Percentiles rank a stretch among this genome's conserved stretches.
Conservation (phyloP, 2,888 invertebrate species). For the Choristoneura rosaceana region DNA sequence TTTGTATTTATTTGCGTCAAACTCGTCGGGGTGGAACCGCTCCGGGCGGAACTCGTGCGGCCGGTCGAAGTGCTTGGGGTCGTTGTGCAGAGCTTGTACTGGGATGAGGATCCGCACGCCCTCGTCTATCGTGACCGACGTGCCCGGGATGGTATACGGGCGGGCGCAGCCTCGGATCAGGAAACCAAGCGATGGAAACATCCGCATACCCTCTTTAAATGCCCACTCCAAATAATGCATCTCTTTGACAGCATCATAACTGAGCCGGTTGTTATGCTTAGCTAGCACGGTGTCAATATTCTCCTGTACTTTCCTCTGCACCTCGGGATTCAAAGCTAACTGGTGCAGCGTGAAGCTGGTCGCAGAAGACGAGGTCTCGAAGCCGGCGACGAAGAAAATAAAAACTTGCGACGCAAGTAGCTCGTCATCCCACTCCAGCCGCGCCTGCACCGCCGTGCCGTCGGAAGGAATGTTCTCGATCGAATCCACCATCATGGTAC, state of each 20-base stretch:
- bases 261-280: slow-evolving; percentile 56
- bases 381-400: slow-evolving; percentile 76
- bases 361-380: slow-evolving; percentile 78
- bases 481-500: slow-evolving; percentile 57
- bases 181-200: slow-evolving; percentile 61
- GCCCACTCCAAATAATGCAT: slow-evolving; percentile 70
- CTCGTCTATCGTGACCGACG: slow-evolving; percentile 49
- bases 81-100: slow-evolving; percentile 30
- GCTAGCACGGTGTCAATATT: slow-evolving; percentile 63
- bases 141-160: slow-evolving; percentile 56
- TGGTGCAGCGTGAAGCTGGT: slow-evolving; percentile 70
- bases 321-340: slow-evolving; percentile 63
- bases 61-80: slow-evolving; percentile 41
- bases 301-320: slow-evolving; percentile 60
- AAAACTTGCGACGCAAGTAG: slow-evolving; percentile 66
- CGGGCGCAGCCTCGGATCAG: slow-evolving; percentile 54
- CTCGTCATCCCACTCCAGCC: slow-evolving; percentile 58
- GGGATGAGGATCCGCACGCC: slow-evolving; percentile 39
- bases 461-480: slow-evolving; percentile 45
- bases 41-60: slow-evolving; percentile 44
- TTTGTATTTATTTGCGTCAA: slow-evolving; percentile 14
- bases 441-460: slow-evolving; percentile 46
- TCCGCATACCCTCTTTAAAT: slow-evolving; percentile 66
- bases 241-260: slow-evolving; percentile 68
- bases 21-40: slow-evolving; percentile 36